Base-by-base conservation (phyloP, 2,113 vertebrate genomes). In the Etheostoma cragini region DNA sequence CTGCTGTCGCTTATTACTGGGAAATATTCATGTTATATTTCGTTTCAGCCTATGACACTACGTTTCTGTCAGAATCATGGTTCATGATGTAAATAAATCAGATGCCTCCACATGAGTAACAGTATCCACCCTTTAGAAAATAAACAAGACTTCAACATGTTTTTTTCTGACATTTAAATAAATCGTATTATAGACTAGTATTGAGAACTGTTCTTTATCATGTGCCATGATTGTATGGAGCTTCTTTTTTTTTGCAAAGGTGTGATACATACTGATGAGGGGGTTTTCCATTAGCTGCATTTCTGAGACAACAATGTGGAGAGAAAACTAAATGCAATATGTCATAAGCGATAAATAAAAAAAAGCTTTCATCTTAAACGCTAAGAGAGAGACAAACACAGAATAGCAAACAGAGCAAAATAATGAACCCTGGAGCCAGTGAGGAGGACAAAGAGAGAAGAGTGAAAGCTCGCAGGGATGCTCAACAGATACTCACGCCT, bases 391-490 rank as follows among this genome's bases (percentile, higher is more conserved):
- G 1, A 50, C 2, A 53, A 66, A 79, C 52, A 66, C 16, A 73
- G 69, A 62, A 61, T 33, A 38, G 35, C 62, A 76, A 63, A 53
- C 50, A 45, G 33, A 61, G n/a, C 61, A 38, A 63, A 76, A 87
- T 67, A 84, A 80, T 71, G 66, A 83, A 67, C 56, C 69, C 58
- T 60, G 10, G 10, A 78, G 65, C 24, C 52, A 62, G 46, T 8
- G 52, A 86, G 35, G 76, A 64, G 73, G 78, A 70, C 75, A 81
- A 38, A 70, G 67, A 85, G 24, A 72, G n/a, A 54, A 19, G 66
- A 84, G 42, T 16, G 21, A 72, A 69, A 30, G 19, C 63, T 56
- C 57, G 12, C 45, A 66, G 60, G 69, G 46, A 71, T 17, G 35
- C 54, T 76, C 53, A 76, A 38, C 24, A 82, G 72, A 84, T 57